Evolutionary conservation across 2,888 invertebrate species (phyloP), one percentile per base, ranked within the genome.

Genomic region (Chloroclystis v-ata): DNA sequence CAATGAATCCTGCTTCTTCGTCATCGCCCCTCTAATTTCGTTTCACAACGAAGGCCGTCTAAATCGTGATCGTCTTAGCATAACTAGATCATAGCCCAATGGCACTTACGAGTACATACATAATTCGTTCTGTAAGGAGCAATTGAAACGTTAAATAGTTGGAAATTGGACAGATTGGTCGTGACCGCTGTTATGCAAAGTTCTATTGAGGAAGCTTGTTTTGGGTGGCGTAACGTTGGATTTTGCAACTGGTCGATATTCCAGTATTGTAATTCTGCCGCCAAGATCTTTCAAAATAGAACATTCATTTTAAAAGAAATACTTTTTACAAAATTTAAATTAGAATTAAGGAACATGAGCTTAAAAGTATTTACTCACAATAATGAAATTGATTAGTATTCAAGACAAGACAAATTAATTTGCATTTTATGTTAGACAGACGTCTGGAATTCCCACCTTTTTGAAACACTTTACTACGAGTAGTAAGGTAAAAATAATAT

Each of bases 141-240:
- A 75, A 80, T 78, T 72, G 78, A 73, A 73, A 66, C 72, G 72
- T 78, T 79, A 69, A 69, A 71, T 67, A 49, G 8, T 28, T 24
- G 28, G 28, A 66, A 63, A 65, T 62, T 58, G 61, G 62, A 63
- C 70, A 68, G 68, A 47, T 47, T 57, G 66, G 59, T 84, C 85
- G 86, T 84, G 84, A 82, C 72, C 56, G 61, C 52, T 52, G 63
- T 82, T 82, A 82, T 84, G 85, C 82, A 82, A 85, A 85, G 60
- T 65, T 61, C 49, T 41, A 69, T 66, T 63, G 69, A 75, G 75
- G 77, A 79, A 76, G 75, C 72, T 64, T 56, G 54, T 48, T 63
- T 37, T 37, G 32, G 41, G 30, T 30, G 41, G 24, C 37, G 25
- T 53, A 13, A 46, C 20, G 37, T 32, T 13, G 25, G 38, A 24